Conservation (phyloP, 2,113 vertebrate species). For the Pimephales promelas region DNA sequence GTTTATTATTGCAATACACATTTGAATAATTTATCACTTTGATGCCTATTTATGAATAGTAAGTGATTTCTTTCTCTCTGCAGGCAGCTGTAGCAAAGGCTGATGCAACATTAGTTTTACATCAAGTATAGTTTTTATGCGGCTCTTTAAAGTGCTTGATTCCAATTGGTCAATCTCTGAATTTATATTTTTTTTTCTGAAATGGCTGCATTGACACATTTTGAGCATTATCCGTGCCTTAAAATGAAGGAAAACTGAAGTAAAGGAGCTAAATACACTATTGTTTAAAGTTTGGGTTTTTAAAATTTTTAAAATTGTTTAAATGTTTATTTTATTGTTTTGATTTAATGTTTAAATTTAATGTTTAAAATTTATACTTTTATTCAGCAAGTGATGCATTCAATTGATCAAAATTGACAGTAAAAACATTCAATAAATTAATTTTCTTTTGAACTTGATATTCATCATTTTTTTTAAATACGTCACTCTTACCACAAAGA, state of each 20-base stretch:
- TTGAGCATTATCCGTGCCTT: neutral
- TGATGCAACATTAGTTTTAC: neutral
- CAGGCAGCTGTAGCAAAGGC: slow-evolving; percentile 16
- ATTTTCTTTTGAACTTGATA: neutral
- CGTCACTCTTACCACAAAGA: no score
- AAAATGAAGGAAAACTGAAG: neutral
- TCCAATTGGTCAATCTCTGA: neutral
- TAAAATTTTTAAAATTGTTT: no score
- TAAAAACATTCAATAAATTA: neutral
- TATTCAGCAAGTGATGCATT: neutral
- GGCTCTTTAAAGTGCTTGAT: neutral
- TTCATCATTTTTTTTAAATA: no score
- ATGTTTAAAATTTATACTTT: neutral
- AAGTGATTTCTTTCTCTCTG: slow-evolving; percentile 17
- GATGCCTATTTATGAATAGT: slow-evolving; percentile 31
- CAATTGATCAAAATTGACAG: no score
- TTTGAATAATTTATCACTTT: slow-evolving; percentile 31
- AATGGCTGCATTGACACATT: neutral
- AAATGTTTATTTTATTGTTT: no score
- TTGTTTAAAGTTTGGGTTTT: no score
- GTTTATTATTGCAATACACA: slow-evolving; percentile 7
- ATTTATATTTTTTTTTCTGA: neutral
- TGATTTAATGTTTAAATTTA: no score
- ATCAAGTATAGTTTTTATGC: neutral
- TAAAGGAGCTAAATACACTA: neutral